Percentiles rank a stretch among this genome's conserved stretches.
These are phyloP conservation scores for Piaya cayana DNA, from an alignment of 2,113 vertebrate species.

Conservation along the genomic window DNA sequence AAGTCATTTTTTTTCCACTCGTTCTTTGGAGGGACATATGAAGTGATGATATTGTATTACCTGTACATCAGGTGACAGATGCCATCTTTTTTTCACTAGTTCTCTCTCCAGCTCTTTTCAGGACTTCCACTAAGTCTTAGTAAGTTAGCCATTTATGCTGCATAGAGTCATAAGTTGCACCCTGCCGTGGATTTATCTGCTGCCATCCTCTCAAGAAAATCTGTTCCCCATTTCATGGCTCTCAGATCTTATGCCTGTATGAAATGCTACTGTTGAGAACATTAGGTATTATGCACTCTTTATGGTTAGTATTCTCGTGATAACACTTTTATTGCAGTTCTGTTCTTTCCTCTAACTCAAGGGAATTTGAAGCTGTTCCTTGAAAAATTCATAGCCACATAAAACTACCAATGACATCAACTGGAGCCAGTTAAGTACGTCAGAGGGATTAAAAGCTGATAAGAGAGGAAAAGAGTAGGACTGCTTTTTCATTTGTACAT, in stretches of 20 bases:
- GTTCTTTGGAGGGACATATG: background rate
- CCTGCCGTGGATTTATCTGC: background rate
- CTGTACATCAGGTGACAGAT: background rate
- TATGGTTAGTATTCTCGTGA: background rate
- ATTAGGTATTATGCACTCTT: background rate
- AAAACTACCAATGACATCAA: conserved; percentile 31
- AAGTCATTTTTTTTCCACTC: conserved; percentile 5
- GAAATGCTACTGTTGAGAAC: background rate
- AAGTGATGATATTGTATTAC: background rate
- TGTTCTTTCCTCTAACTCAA: background rate
- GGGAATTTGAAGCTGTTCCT: background rate
- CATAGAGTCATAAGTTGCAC: background rate
- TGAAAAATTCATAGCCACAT: conserved; percentile 5
- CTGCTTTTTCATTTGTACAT: conserved; percentile 1
- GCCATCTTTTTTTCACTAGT: background rate
- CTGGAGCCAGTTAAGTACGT: background rate
- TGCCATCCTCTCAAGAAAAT: background rate
- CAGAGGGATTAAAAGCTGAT: conserved; percentile 37
- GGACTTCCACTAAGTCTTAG: background rate
- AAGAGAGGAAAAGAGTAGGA: background rate
- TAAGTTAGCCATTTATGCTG: background rate
- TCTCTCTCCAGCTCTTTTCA: background rate
- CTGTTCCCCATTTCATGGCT: background rate
- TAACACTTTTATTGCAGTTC: background rate
- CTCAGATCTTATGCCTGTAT: background rate